Evolutionary conservation across 2,888 invertebrate species (phyloP), one percentile per base, ranked within the genome.

Genomic region (Drosophila flavopinicola): DNA sequence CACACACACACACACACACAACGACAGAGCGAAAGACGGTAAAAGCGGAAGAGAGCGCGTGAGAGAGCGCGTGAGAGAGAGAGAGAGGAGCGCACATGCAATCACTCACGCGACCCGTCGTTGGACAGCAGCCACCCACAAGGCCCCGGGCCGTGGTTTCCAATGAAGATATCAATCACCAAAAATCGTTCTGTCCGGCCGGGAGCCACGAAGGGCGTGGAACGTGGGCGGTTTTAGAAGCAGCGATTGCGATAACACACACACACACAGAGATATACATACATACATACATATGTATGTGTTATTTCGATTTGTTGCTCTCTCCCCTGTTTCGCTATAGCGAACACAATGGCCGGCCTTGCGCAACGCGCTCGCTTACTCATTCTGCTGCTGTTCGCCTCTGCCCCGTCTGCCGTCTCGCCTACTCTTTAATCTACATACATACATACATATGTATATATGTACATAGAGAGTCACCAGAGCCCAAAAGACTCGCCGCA

Each of bases 331-430:
- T 63, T 63, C 53, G 65, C 27, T 63, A 20, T 20, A 58, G 56
- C 71, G 33, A 64, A 45, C 57, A 64, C 79, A 78, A 74, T 71
- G 48, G 54, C 61, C 78, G 80, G 80, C 80, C 80, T 80, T 80
- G 80, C 80, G 87, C 85, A 80, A 80, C 85, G 87, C 52, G 82
- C 87, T 80, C 82, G 87, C 82, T 80, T 80, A 71, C 85, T 82
- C 79, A 83, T 59, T 44, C 68, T 39, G 54, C 65, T 42, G 52
- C 41, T 47, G 56, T 49, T 56, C 52, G 53, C 39, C 41, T 41
- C 58, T 54, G 33, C 53, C 53, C 24, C 38, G 44, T 7, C 32
- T n/a, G 11, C 30, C 38, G 38, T 20, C 41, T 33, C 37, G 27
- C 44, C 60, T 45, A 37, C 66, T 64, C 70, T 78, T 75, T 75